Evolutionary conservation across 2,888 invertebrate genomes (phyloP).

Genomic region (Pristionchus japonicus): DNA sequence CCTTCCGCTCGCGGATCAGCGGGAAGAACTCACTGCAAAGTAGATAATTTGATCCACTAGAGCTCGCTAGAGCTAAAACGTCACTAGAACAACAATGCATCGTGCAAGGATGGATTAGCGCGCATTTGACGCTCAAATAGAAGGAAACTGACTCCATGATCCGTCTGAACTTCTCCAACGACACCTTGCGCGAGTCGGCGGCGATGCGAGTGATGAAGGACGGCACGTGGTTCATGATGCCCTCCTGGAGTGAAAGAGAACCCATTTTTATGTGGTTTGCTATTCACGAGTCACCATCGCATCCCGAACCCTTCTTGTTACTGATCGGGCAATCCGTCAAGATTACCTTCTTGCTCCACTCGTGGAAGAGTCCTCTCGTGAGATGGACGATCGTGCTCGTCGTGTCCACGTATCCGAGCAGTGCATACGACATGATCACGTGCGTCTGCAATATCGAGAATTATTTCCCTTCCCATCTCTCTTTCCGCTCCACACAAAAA

Average conservation of each 20-base stretch:
- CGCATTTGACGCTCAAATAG: no score
- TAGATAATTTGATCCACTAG: not conserved
- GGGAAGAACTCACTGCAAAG: conserved; percentile 36
- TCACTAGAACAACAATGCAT: not conserved
- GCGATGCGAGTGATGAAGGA: conserved; percentile 43
- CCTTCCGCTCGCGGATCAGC: conserved; percentile 36
- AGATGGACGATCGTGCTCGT: conserved; percentile 17
- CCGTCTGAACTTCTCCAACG: conserved; percentile 2
- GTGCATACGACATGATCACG: conserved; percentile 35
- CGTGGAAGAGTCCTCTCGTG: conserved; percentile 35
- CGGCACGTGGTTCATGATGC: conserved; percentile 45
- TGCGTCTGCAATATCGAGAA: conserved; percentile 31
- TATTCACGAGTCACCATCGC: not conserved
- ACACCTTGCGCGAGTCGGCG: not conserved
- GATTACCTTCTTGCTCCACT: conserved; percentile 47
- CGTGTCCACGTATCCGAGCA: conserved; percentile 35
- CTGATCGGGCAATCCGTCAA: no score
- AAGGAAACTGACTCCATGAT: conserved; percentile 41
- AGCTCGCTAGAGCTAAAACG: no score
- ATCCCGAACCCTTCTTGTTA: no score
- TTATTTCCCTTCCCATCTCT: not conserved
- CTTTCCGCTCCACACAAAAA: not conserved
- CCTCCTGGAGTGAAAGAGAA: conserved; percentile 27
- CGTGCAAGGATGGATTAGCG: no score
- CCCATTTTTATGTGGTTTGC: no score